Evolutionary conservation across 2,797 vertebrate species (phyloP).

Genomic region (Carcharodon carcharias): DNA sequence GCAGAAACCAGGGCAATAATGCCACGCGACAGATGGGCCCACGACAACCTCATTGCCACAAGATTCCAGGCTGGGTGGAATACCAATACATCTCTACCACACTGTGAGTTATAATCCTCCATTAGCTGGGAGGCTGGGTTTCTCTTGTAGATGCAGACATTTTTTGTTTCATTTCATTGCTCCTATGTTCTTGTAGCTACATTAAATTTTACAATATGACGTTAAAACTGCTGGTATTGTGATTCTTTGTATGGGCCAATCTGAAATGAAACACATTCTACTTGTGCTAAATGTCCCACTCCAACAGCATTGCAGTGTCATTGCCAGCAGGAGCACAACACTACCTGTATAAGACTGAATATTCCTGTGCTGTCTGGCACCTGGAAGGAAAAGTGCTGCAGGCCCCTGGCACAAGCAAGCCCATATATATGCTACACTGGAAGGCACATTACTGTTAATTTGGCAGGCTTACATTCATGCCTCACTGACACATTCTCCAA

Average conservation of each 20-base stretch:
- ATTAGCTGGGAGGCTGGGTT: neutral
- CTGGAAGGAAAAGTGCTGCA: too few relatives aligned
- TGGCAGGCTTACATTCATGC: too few relatives aligned
- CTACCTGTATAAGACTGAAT: too few relatives aligned
- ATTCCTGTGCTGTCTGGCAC: too few relatives aligned
- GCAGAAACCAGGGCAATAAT: neutral
- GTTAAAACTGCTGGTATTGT: neutral
- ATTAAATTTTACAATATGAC: neutral
- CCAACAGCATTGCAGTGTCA: too few relatives aligned
- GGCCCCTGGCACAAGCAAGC: too few relatives aligned
- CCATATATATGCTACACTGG: too few relatives aligned
- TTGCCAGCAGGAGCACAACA: too few relatives aligned
- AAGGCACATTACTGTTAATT: too few relatives aligned
- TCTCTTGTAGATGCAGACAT: neutral
- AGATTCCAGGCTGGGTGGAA: neutral
- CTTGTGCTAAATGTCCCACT: neutral
- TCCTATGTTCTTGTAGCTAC: neutral
- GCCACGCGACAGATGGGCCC: neutral
- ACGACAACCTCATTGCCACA: neutral
- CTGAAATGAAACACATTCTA: neutral
- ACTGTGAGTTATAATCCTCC: neutral
- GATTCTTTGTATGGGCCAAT: neutral
- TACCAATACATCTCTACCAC: neutral
- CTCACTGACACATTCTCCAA: too few relatives aligned
- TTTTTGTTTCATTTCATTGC: neutral